Conservation (phyloP, 2,888 invertebrate species). For the Nomada fucata region DNA sequence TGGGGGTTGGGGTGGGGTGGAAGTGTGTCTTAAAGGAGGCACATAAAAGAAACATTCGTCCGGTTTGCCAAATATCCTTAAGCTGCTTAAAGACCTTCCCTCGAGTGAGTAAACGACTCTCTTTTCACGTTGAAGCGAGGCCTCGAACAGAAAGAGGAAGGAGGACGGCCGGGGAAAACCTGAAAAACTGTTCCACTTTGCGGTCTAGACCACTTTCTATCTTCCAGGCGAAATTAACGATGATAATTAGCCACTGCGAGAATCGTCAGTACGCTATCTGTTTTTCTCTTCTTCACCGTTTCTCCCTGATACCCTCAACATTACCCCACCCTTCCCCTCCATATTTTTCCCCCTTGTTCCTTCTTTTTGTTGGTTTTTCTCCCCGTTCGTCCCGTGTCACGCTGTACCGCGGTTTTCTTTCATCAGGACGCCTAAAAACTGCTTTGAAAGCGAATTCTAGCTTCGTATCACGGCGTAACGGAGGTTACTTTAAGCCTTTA, state of each 20-base stretch:
- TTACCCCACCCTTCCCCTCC: background rate
- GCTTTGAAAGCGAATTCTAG: constrained; percentile 38
- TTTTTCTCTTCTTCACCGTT: background rate
- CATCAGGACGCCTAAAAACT: constrained; percentile 31
- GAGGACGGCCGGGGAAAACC: background rate
- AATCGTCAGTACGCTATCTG: background rate
- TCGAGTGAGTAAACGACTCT: constrained; percentile 31
- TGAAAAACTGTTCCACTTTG: constrained; percentile 45
- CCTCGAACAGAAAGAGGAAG: constrained; percentile 13
- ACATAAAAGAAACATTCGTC: constrained; percentile 65
- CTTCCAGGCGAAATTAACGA: constrained; percentile 55
- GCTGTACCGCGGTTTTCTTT: constrained; percentile 51
- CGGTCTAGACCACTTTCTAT: constrained; percentile 35
- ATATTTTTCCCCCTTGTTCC: background rate
- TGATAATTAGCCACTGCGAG: constrained; percentile 54
- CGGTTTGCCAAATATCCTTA: constrained; percentile 63
- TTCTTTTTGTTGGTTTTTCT: background rate
- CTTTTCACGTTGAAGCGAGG: constrained; percentile 14
- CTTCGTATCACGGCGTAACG: constrained; percentile 29
- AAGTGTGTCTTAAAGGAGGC: constrained; percentile 44
- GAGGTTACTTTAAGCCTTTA: constrained; percentile 72
- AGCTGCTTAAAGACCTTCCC: constrained; percentile 41
- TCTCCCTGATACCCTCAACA: too few relatives aligned
- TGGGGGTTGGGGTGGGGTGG: constrained; percentile 24
- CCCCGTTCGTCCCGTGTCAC: background rate